Evolutionary conservation across 2,888 invertebrate species (phyloP).

Genomic region (Chromoteleia sp.): DNA sequence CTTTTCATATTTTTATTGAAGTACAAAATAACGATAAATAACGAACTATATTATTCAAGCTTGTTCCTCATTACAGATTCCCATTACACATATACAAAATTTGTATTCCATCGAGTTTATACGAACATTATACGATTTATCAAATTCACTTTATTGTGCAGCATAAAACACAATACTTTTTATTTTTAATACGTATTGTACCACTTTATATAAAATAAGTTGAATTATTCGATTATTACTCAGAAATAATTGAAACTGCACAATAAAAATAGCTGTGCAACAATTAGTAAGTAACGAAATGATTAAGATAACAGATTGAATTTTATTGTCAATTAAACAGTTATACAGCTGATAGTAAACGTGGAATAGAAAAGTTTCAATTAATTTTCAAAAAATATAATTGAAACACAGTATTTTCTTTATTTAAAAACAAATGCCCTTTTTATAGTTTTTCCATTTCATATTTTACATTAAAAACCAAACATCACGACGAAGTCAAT

Average conservation of each 20-base stretch:
- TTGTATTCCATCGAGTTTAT: slow-evolving; percentile 35
- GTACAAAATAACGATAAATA: slow-evolving; percentile 43
- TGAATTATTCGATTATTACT: slow-evolving; percentile 17
- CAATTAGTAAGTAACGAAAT: too few relatives aligned
- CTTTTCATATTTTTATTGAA: slow-evolving; percentile 12
- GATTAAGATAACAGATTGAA: slow-evolving; percentile 1
- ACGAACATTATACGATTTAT: slow-evolving; percentile 25
- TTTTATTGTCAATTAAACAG: slow-evolving; percentile 43
- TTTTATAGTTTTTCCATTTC: slow-evolving; percentile 20
- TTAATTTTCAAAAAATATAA: background rate
- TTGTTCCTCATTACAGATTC: slow-evolving; percentile 26
- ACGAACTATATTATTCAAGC: slow-evolving; percentile 24
- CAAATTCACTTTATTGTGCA: slow-evolving; percentile 31
- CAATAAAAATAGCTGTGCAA: slow-evolving; percentile 9
- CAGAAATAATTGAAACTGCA: slow-evolving; percentile 21
- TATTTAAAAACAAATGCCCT: background rate
- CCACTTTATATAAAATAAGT: background rate
- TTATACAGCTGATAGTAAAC: slow-evolving; percentile 7
- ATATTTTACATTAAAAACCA: slow-evolving; percentile 10
- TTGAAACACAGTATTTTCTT: too few relatives aligned
- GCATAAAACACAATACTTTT: background rate
- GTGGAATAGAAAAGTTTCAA: slow-evolving; percentile 31
- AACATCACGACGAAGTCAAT: slow-evolving; percentile 15
- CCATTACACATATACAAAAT: slow-evolving; percentile 47
- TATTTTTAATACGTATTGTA: background rate